Conservation (phyloP, 2,797 vertebrate species). For the Micromesistius poutassou region DNA sequence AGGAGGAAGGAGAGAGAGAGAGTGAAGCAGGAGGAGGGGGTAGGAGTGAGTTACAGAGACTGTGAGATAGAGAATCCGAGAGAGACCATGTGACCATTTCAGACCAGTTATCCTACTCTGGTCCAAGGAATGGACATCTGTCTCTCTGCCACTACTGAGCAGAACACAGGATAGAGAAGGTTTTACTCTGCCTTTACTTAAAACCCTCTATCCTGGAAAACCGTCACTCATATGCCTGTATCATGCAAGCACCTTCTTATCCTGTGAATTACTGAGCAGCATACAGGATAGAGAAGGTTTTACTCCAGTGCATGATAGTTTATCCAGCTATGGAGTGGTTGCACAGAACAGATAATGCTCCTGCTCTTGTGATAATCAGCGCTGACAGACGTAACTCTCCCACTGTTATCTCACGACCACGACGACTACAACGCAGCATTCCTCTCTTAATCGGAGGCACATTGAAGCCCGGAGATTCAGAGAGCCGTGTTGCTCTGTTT, state of each 20-base stretch:
- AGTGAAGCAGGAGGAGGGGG: constrained; percentile 21
- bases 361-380: neutral
- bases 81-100: constrained; percentile 83
- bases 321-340: neutral
- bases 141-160: constrained; percentile 61
- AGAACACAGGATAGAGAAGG: constrained; percentile 40
- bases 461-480: neutral
- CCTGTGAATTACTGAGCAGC: constrained; percentile 45
- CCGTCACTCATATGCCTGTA: too few relatives aligned
- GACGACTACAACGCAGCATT: neutral
- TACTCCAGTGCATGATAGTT: constrained; percentile 28
- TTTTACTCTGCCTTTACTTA: neutral
- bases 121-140: constrained; percentile 58
- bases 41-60: constrained; percentile 34
- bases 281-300: constrained; percentile 32
- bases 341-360: neutral
- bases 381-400: neutral
- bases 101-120: constrained; percentile 84
- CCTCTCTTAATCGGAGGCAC: constrained; percentile 9
- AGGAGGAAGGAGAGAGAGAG: constrained; percentile 31
- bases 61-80: constrained; percentile 30
- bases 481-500: constrained; percentile 13
- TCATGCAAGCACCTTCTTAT: too few relatives aligned
- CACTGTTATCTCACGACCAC: neutral
- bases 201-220: too few relatives aligned